Conservation (phyloP, 2,888 invertebrate genomes). For the Hypercompe scribonia region DNA sequence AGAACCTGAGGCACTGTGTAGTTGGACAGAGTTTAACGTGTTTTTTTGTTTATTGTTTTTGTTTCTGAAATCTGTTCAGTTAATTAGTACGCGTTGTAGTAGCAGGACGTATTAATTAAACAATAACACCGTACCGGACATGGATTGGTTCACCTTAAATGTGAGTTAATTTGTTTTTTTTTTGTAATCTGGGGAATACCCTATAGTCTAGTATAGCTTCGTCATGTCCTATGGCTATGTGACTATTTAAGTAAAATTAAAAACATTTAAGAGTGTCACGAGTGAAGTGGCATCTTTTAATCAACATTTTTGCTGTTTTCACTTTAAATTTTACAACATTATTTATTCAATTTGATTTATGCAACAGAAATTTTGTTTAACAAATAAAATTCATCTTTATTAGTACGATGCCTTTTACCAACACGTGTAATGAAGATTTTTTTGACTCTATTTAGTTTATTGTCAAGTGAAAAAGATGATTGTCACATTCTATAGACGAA, state of each 20-base stretch:
- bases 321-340: not conserved
- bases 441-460: no score
- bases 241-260: not conserved
- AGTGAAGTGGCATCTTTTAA: not conserved
- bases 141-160: conserved; percentile 68
- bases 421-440: no score
- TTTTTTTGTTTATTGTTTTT: conserved; percentile 72
- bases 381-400: not conserved
- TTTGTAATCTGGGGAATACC: conserved; percentile 20
- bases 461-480: no score
- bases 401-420: no score
- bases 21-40: conserved; percentile 60
- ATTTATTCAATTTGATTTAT: not conserved
- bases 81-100: conserved; percentile 73
- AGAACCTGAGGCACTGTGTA: conserved; percentile 58
- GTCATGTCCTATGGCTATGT: conserved; percentile 10
- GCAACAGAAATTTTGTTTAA: not conserved
- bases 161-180: conserved; percentile 54
- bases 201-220: conserved; percentile 10
- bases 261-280: not conserved
- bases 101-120: conserved; percentile 75
- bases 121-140: conserved; percentile 64
- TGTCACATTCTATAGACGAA: no score
- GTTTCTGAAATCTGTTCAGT: conserved; percentile 74
- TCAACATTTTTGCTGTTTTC: not conserved